These are phyloP conservation scores for Ophioderma brevispina DNA, from an alignment of 35 echinoderm and acorn worm species.

Conservation along the genomic window DNA sequence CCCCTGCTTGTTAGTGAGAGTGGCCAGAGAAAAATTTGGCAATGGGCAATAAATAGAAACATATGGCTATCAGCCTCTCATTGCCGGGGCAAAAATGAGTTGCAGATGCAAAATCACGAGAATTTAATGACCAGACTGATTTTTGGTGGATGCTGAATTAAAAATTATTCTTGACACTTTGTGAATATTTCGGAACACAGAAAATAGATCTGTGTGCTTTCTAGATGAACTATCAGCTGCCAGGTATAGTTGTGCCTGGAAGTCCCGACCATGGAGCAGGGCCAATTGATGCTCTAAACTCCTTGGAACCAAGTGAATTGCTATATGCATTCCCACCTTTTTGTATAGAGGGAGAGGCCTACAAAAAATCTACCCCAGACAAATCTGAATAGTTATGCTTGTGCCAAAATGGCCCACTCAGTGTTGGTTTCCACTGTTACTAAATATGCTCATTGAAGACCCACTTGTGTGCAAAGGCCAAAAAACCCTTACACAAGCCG, in stretches of 20 bases:
- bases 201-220: constrained; percentile 54
- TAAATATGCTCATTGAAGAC: too few relatives aligned
- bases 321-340: too few relatives aligned
- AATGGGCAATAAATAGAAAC: constrained; percentile 35
- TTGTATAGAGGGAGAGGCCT: constrained; percentile 16
- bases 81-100: constrained; percentile 54
- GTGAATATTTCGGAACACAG: constrained; percentile 13
- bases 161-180: background rate
- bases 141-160: background rate
- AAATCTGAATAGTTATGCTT: too few relatives aligned
- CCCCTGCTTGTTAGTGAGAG: constrained; percentile 36
- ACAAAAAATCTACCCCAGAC: too few relatives aligned
- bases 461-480: too few relatives aligned
- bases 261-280: constrained; percentile 2
- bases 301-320: too few relatives aligned
- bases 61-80: constrained; percentile 22
- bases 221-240: background rate
- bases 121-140: constrained; percentile 18
- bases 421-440: too few relatives aligned
- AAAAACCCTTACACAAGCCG: too few relatives aligned
- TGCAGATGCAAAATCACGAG: constrained; percentile 38
- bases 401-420: too few relatives aligned
- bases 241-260: constrained; percentile 19
- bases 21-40: constrained; percentile 50
- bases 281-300: too few relatives aligned